Evolutionary conservation across 2,888 invertebrate genomes (phyloP).

Genomic region (Keiferia lycopersicella): DNA sequence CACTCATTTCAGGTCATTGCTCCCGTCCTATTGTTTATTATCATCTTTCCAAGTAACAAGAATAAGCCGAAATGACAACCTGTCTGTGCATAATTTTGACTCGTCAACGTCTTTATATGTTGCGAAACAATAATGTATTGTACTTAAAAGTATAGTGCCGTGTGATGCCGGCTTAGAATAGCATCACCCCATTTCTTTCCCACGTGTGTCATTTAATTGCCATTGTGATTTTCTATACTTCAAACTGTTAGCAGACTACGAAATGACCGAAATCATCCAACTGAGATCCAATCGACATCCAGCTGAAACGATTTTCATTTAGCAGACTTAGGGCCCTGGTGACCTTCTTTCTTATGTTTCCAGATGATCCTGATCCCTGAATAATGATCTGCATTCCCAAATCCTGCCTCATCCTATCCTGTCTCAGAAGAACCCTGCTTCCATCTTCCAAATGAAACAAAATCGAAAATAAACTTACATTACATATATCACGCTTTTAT

Average conservation of each 20-base stretch:
- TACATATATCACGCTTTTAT: too few species aligned
- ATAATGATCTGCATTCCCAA: not conserved
- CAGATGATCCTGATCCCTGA: not conserved
- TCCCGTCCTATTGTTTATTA: not conserved
- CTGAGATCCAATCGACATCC: too few species aligned
- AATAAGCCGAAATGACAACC: not conserved
- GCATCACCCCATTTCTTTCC: too few species aligned
- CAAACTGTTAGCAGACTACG: too few species aligned
- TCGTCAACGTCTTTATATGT: too few species aligned
- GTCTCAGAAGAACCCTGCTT: not conserved
- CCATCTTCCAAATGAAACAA: not conserved
- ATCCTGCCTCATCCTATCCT: not conserved
- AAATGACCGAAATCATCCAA: too few species aligned
- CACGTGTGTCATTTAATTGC: too few species aligned
- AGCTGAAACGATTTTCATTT: too few species aligned
- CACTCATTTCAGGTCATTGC: constrained; percentile 19
- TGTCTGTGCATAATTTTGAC: not conserved
- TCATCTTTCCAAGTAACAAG: constrained; percentile 1
- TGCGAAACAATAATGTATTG: not conserved
- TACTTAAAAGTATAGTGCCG: too few species aligned
- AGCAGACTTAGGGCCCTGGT: too few species aligned
- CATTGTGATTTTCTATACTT: too few species aligned
- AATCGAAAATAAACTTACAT: not conserved
- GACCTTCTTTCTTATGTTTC: not conserved
- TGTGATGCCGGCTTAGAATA: too few species aligned